These are phyloP conservation scores for Picus viridis DNA, from an alignment of 2,797 vertebrate species.

Conservation along the genomic window DNA sequence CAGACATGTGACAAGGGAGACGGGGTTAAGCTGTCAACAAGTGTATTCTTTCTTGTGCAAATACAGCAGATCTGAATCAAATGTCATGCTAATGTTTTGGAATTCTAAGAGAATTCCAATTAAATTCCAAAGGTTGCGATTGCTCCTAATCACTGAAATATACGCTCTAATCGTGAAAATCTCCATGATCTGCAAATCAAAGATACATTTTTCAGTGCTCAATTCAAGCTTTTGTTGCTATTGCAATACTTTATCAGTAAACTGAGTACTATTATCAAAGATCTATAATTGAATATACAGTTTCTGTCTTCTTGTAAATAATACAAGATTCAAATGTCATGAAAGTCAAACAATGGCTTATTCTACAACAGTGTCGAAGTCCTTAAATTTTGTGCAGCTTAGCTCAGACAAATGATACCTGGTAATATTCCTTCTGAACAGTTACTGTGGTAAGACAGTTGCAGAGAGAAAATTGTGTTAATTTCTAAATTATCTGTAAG, in stretches of 20 bases:
- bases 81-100: neutral
- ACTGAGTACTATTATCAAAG: neutral
- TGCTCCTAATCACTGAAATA: neutral
- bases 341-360: neutral
- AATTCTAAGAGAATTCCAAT: neutral
- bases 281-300: neutral
- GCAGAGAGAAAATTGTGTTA: neutral
- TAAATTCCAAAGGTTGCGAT: neutral
- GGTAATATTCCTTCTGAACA: neutral
- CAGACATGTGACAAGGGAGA: neutral
- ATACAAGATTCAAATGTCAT: neutral
- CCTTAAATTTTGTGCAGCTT: neutral
- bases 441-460: neutral
- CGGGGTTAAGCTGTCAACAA: neutral
- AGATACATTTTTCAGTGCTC: neutral
- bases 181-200: neutral
- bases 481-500: neutral
- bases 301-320: neutral
- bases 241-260: neutral
- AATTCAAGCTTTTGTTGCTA: neutral
- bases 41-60: neutral
- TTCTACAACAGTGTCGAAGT: neutral
- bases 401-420: neutral
- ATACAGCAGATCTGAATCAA: neutral
- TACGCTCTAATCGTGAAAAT: neutral